Evolutionary conservation across 2,888 invertebrate species (phyloP), one percentile per base, ranked within the genome.

Genomic region (Chrysolina americana): DNA sequence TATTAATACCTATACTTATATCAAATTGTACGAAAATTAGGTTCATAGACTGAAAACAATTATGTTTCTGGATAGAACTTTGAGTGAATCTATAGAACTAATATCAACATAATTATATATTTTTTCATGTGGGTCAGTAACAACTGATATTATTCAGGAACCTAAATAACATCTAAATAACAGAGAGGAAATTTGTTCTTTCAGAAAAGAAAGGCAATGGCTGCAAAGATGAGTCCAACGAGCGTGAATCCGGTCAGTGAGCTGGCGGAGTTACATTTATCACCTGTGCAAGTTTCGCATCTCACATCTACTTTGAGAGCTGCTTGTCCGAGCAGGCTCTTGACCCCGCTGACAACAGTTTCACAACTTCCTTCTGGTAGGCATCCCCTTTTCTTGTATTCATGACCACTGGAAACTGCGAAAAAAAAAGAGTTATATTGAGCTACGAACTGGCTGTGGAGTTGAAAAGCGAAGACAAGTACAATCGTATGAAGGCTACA

Each of bases 181-280:
- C 28, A 28, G 28, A 28, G 28, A 9, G 53, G 2, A 10, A 21
- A 68, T 19, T 23, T 28, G n/a, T 47, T 47, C 48, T 13, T 56
- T 86, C 86, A 87, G 68, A 86, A 80, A 41, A 86, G 63, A 78
- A 85, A 86, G 47, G 83, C 80, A 13, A 85, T 70, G 47, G 83
- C 76, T 11, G 86, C 85, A 10, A 84, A 66, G n/a, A 85, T 53
- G n/a, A 87, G 59, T 50, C 84, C 84, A 36, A 85, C 17, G 21
- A 86, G 53, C 6, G 84, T 80, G 65, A 81, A 79, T 78, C 77
- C 81, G 21, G 80, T 76, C 41, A 77, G 70, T 65, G 74, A 83
- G 69, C 68, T 75, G 47, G 86, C 85, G 0, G 86, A 85, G 70
- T 87, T 87, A 74, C 87, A 87, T 72, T 86, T 85, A 68, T 87